These are phyloP conservation scores for Zaprionus tsacasi DNA, from an alignment of 1,140 invertebrate genomes.

Conservation along the genomic window DNA sequence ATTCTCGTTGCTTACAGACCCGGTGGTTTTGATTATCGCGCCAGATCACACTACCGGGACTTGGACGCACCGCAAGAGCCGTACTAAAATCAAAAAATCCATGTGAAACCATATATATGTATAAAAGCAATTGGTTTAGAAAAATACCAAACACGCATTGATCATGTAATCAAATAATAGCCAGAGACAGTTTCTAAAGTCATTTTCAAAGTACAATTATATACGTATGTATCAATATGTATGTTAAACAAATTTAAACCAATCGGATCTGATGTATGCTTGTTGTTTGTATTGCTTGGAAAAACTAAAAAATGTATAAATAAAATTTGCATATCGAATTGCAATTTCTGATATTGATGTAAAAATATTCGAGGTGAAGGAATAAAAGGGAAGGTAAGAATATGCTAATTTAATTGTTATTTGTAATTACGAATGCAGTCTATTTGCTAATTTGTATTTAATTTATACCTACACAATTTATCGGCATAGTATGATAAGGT, in stretches of 20 bases:
- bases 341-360: background rate
- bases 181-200: slow-evolving; percentile 14
- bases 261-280: slow-evolving; percentile 16
- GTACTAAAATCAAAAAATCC: slow-evolving; percentile 51
- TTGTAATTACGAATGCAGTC: background rate
- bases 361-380: background rate
- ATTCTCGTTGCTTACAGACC: slow-evolving; percentile 86
- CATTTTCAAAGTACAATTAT: background rate
- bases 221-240: slow-evolving; percentile 1
- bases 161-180: slow-evolving; percentile 7
- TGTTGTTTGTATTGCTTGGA: slow-evolving; percentile 40
- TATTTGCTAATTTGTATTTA: background rate
- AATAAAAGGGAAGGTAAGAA: slow-evolving; percentile 2
- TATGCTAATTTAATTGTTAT: background rate
- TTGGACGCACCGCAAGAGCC: slow-evolving; percentile 95
- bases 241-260: background rate
- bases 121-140: slow-evolving; percentile 40
- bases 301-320: slow-evolving; percentile 19
- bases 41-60: slow-evolving; percentile 95
- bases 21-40: slow-evolving; percentile 90
- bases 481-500: background rate
- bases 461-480: slow-evolving; percentile 3
- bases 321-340: slow-evolving; percentile 32
- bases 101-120: slow-evolving; percentile 20
- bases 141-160: slow-evolving; percentile 16